phyloP scores from a whole-genome alignment of 1,140 invertebrate species.

The Saxidomus purpurata region DNA sequence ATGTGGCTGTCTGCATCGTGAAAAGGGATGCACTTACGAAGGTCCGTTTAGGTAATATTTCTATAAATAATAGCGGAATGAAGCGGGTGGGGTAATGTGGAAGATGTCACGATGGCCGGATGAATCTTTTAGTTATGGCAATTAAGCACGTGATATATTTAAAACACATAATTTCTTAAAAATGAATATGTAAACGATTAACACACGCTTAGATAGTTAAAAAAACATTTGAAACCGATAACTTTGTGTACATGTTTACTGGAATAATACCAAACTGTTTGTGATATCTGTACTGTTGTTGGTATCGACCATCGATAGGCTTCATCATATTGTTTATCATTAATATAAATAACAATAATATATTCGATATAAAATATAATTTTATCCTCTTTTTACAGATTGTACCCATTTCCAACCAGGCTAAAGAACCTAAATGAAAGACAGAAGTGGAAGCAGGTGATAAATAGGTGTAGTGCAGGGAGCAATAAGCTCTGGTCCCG shows the following conservation, averaged over 20 bases:
- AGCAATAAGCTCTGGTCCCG: constrained; percentile 49
- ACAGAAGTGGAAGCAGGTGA: constrained; percentile 46
- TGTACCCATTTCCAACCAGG: constrained; percentile 51
- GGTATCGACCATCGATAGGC: background rate
- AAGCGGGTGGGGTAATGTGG: background rate
- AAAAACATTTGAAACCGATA: background rate
- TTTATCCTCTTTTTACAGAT: constrained; percentile 34
- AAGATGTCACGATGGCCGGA: background rate
- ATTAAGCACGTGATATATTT: background rate
- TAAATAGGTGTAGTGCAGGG: background rate
- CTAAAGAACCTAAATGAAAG: background rate
- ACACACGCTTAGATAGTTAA: background rate
- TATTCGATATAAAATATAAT: background rate
- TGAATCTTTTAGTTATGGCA: background rate
- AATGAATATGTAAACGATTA: too few species aligned
- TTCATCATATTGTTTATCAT: background rate
- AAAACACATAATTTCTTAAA: background rate
- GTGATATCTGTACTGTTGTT: background rate
- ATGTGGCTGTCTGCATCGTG: constrained; percentile 45
- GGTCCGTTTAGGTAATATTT: constrained; percentile 49
- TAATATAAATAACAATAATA: too few species aligned
- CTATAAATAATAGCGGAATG: background rate
- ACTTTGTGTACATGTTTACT: background rate
- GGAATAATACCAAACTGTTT: background rate
- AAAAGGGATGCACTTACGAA: constrained; percentile 6